Evolutionary conservation across 2,113 vertebrate genomes (phyloP).

Genomic region (Megaleporinus macrocephalus): DNA sequence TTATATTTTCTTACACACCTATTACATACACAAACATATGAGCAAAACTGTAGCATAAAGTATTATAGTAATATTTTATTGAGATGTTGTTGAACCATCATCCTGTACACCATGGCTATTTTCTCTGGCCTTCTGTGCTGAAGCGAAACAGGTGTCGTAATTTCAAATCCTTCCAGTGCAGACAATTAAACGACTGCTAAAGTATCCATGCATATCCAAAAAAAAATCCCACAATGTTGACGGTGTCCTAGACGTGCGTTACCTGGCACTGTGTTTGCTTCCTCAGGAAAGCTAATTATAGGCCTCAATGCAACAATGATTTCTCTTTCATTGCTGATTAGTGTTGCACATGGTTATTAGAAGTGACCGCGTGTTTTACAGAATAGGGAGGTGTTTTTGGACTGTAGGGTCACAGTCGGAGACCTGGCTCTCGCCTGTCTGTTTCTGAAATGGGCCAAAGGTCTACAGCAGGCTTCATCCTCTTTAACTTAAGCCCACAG

Average conservation of each 20-base stretch:
- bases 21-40: too few relatives aligned
- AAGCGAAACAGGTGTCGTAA: too few relatives aligned
- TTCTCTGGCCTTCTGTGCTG: too few relatives aligned
- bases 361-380: not conserved
- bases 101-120: too few relatives aligned
- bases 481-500: slow-evolving; percentile 43
- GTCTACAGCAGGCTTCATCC: slow-evolving; percentile 31
- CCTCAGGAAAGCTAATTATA: not conserved
- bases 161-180: too few relatives aligned
- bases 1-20: too few relatives aligned
- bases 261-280: not conserved
- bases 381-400: not conserved
- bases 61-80: too few relatives aligned
- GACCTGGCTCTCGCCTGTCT: not conserved
- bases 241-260: not conserved
- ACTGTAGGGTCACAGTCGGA: not conserved
- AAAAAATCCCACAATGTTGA: not conserved
- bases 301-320: not conserved
- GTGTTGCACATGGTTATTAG: not conserved
- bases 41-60: too few relatives aligned
- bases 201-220: too few relatives aligned
- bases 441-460: slow-evolving; percentile 21
- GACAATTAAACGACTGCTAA: too few relatives aligned
- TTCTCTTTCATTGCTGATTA: slow-evolving; percentile 11
- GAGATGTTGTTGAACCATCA: too few relatives aligned